Evolutionary conservation across 2,797 vertebrate genomes (phyloP).

Genomic region (Enteromius treurensis): DNA sequence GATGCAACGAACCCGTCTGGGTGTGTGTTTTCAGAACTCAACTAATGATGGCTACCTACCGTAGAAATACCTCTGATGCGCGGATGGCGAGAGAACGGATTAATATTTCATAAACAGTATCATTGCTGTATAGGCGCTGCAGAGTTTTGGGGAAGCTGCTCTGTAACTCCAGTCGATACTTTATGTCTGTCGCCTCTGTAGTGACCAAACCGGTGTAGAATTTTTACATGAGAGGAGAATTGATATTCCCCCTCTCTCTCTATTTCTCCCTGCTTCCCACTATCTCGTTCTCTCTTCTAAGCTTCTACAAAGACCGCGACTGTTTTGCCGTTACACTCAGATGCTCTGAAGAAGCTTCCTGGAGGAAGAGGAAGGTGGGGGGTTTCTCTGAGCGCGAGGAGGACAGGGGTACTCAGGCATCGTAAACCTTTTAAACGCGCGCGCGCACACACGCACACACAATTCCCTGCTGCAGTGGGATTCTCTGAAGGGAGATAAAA

Average conservation of each 20-base stretch:
- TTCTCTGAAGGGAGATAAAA: constrained; percentile 64
- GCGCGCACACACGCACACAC: constrained; percentile 40
- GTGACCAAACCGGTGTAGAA: constrained; percentile 51
- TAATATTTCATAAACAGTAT: constrained; percentile 49
- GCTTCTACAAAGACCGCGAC: constrained; percentile 58
- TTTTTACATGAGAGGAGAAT: constrained; percentile 51
- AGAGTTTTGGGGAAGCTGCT: constrained; percentile 42
- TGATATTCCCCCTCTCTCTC: constrained; percentile 35
- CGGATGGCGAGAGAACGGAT: constrained; percentile 32
- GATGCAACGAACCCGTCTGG: background rate
- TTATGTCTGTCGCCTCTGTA: constrained; percentile 44
- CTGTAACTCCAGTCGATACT: constrained; percentile 34
- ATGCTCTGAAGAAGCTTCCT: constrained; percentile 61
- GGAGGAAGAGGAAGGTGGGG: constrained; percentile 45
- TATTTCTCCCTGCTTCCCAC: constrained; percentile 34
- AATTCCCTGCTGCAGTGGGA: constrained; percentile 60
- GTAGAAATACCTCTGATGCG: constrained; percentile 28
- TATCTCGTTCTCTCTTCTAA: constrained; percentile 48
- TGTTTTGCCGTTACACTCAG: constrained; percentile 62
- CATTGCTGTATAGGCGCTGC: constrained; percentile 21
- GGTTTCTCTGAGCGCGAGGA: constrained; percentile 46
- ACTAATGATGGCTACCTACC: constrained; percentile 28
- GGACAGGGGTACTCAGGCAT: constrained; percentile 59
- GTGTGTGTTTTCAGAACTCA: constrained; percentile 4
- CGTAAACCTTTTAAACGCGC: constrained; percentile 59